Base-by-base conservation (phyloP, 2,888 invertebrate genomes). In the Venustoraphidia nigricollis region DNA sequence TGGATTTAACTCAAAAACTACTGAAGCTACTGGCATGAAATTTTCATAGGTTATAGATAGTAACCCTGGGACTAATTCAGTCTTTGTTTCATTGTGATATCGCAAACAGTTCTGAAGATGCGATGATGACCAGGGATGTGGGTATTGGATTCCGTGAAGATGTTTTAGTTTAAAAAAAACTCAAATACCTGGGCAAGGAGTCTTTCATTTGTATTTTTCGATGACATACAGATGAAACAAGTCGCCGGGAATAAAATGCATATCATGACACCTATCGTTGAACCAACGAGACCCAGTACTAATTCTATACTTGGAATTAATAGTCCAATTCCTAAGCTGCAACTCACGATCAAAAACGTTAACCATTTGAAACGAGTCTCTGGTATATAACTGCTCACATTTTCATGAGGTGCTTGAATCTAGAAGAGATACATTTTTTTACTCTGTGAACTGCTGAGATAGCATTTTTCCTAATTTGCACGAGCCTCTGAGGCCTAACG, bases 271-370 rank as follows among this genome's bases (percentile, higher is more conserved):
- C 97, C 97, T 56, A 95, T 92, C 0, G 96, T 95, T 2, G 96
- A 91, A 1, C 97, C 97, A 37, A 93, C 83, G 36, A 97, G 69
- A 0, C 95, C 95, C 50, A 98, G 75, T 47, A 97, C 90, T 57
- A 96, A 77, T 70, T 97, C 92, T 50, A 92, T 90, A 61, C 91
- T 94, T 11, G 97, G 97, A 56, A 96, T 81, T 53, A 92, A 65
- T 45, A 97, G 77, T 10, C 92, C 93, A 49, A 86, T 76, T 49
- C 80, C 67, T 45, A 96, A 71, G 0, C 94, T 83, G 14, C 77
- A 71, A 0, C 74, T 66, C 1, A 97, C 79, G 52, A 96, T 87
- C 13, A 75, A 68, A 10, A 86, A 67, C 0, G 97, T 97, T 46
- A 97, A 78, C 41, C 78, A 72, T 53, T 86, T 83, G 66, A 94